A percentile compares a stretch with the other conserved stretches of the same genome.
Conservation (phyloP, 2,113 vertebrate genomes). For the Vombatus ursinus region DNA sequence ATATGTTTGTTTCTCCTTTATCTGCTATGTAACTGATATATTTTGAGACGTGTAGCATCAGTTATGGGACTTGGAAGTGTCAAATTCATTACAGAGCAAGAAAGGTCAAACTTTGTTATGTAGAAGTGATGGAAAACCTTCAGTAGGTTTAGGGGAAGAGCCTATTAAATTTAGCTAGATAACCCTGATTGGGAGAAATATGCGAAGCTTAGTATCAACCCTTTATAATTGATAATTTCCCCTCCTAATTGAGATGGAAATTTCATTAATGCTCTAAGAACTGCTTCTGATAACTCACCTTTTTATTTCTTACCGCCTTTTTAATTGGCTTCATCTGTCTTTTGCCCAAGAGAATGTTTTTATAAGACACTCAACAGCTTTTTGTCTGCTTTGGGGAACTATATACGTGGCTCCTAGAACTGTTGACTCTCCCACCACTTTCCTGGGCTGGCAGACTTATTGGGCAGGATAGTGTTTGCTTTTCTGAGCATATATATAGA, state of each 20-base stretch:
- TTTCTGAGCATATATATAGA: conserved; percentile 54
- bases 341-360: conserved; percentile 34
- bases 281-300: conserved; percentile 47
- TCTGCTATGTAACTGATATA: conserved; percentile 2
- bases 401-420: conserved; percentile 30
- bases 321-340: conserved; percentile 51
- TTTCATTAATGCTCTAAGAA: conserved; percentile 25
- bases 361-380: conserved; percentile 46
- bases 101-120: conserved; percentile 31
- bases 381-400: conserved; percentile 25
- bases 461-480: not conserved
- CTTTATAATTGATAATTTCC: not conserved
- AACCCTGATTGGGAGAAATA: conserved; percentile 4
- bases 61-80: conserved; percentile 32
- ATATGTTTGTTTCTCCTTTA: conserved; percentile 16
- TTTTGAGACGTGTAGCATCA: conserved; percentile 46
- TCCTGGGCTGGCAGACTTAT: conserved; percentile 16
- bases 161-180: conserved; percentile 43
- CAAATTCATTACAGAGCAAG: conserved; percentile 11
- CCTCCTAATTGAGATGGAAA: conserved; percentile 32
- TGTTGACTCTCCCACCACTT: conserved; percentile 48
- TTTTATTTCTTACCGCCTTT: conserved; percentile 57
- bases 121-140: conserved; percentile 37
- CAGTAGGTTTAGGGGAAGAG: conserved; percentile 32
- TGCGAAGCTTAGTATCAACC: conserved; percentile 2